Evolutionary conservation across 2,888 invertebrate species (phyloP).

Genomic region (Rhagonycha lutea): DNA sequence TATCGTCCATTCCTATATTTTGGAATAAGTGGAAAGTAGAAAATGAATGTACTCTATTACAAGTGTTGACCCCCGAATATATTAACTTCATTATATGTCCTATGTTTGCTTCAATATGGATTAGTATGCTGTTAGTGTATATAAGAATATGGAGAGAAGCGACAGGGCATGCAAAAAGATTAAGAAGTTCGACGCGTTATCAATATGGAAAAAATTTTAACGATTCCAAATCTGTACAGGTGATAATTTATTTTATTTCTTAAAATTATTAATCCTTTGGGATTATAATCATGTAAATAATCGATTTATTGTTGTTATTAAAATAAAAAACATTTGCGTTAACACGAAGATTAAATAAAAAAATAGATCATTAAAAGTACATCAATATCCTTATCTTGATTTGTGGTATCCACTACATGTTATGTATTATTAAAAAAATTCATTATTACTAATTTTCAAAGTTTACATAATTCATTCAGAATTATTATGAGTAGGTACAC

Average conservation of each 20-base stretch:
- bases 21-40: conserved; percentile 73
- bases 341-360: background rate
- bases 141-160: conserved; percentile 81
- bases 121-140: conserved; percentile 75
- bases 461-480: background rate
- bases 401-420: background rate
- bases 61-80: conserved; percentile 59
- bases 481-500: background rate
- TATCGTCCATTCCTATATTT: conserved; percentile 73
- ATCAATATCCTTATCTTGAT: background rate
- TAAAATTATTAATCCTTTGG: background rate
- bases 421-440: background rate
- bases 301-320: background rate
- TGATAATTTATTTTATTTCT: conserved; percentile 44
- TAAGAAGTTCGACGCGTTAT: conserved; percentile 65
- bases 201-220: conserved; percentile 57
- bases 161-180: conserved; percentile 69
- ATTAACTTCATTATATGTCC: conserved; percentile 64
- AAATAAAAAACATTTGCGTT: background rate
- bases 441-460: background rate
- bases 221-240: conserved; percentile 80
- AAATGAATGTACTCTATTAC: conserved; percentile 64
- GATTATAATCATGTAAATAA: background rate
- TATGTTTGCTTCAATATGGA: conserved; percentile 73
- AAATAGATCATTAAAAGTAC: background rate